Conservation (phyloP, 2,888 invertebrate species). For the Acanthacorydalis orientalis region DNA sequence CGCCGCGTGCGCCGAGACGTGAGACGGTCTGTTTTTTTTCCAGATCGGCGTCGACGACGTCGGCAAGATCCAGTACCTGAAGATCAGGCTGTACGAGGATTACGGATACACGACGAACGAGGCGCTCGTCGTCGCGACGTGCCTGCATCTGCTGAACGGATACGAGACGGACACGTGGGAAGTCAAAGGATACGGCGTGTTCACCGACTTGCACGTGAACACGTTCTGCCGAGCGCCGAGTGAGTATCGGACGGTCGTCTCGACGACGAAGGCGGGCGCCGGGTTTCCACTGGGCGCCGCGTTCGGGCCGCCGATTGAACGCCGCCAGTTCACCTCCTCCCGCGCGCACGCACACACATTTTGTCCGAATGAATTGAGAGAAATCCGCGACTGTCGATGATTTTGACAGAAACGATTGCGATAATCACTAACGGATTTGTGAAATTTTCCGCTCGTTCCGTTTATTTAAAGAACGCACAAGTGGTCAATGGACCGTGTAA, state of each 20-base stretch:
- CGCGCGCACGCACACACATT: too few relatives aligned
- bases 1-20: too few relatives aligned
- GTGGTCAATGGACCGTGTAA: too few relatives aligned
- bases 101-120: constrained; percentile 39
- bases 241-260: constrained; percentile 21
- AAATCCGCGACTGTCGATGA: too few relatives aligned
- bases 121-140: constrained; percentile 19
- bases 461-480: constrained; percentile 54
- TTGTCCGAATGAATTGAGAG: too few relatives aligned
- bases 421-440: too few relatives aligned
- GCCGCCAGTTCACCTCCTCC: too few relatives aligned
- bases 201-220: constrained; percentile 46
- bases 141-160: constrained; percentile 31
- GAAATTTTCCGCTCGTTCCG: too few relatives aligned
- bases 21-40: too few relatives aligned
- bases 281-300: constrained; percentile 41
- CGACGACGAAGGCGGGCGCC: too few relatives aligned
- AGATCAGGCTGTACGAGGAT: constrained; percentile 35
- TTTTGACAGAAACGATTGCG: too few relatives aligned
- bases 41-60: constrained; percentile 34
- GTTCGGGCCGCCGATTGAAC: constrained; percentile 41
- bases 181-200: constrained; percentile 27
- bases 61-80: constrained; percentile 51
- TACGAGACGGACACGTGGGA: constrained; percentile 39
- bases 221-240: constrained; percentile 53